These are phyloP conservation scores for Drosophila mayaguana DNA, from an alignment of 2,888 invertebrate species.

Conservation along the genomic window DNA sequence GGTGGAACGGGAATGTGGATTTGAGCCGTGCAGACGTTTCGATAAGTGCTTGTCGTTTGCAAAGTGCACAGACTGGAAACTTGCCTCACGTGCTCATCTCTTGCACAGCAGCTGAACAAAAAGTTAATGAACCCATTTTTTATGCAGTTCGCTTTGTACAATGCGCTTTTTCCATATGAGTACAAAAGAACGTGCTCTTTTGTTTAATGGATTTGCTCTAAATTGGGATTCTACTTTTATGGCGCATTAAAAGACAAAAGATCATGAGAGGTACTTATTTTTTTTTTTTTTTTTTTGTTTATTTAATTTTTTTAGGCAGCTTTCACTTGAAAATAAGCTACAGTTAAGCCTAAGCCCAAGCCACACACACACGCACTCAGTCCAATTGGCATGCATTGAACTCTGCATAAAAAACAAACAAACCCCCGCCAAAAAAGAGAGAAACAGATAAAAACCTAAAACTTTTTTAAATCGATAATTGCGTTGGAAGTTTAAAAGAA, in stretches of 20 bases:
- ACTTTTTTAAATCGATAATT: conserved; percentile 58
- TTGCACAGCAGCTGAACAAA: background rate
- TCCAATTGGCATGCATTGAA: conserved; percentile 72
- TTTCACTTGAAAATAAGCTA: conserved; percentile 65
- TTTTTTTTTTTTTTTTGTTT: background rate
- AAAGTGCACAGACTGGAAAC: background rate
- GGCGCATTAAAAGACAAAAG: conserved; percentile 51
- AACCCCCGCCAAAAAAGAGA: conserved; percentile 6
- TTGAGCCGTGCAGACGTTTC: background rate
- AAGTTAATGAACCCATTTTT: conserved; percentile 44
- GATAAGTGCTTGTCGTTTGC: background rate
- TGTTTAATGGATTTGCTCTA: conserved; percentile 40
- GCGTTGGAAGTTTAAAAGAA: conserved; percentile 44
- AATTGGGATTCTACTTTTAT: conserved; percentile 51
- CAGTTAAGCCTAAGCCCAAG: conserved; percentile 22
- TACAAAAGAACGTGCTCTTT: conserved; percentile 14
- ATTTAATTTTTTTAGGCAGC: conserved; percentile 50
- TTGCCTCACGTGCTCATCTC: conserved; percentile 17
- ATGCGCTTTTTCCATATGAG: conserved; percentile 1
- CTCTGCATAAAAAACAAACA: conserved; percentile 38
- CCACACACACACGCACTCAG: conserved; percentile 19
- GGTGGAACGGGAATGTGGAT: too few species aligned
- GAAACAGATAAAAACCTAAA: conserved; percentile 3
- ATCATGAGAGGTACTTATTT: conserved; percentile 42
- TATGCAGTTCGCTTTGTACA: background rate